Percentiles rank a stretch among this genome's conserved stretches.
Evolutionary conservation across 2,888 invertebrate species (phyloP).

Genomic region (Sphaeridia pumilis): DNA sequence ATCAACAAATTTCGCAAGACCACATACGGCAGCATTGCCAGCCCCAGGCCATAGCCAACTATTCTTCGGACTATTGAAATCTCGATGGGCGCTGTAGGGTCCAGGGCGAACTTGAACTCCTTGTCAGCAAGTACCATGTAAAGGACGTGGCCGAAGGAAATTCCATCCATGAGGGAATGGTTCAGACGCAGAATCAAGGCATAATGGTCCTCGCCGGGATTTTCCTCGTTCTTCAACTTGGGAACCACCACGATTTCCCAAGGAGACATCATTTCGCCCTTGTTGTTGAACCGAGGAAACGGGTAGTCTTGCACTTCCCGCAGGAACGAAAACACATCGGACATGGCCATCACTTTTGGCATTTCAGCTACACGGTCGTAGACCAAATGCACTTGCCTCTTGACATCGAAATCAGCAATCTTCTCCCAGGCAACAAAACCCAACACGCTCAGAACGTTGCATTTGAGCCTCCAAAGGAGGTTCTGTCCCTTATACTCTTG

Average conservation of each 20-base stretch:
- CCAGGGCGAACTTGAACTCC: conserved; percentile 31
- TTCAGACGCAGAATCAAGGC: conserved; percentile 27
- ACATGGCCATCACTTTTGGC: conserved; percentile 8
- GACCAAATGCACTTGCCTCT: conserved; percentile 21
- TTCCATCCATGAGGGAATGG: conserved; percentile 25
- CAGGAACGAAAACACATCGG: conserved; percentile 24
- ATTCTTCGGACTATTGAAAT: conserved; percentile 8
- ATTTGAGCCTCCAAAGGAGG: conserved; percentile 9
- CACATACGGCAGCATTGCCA: conserved; percentile 22
- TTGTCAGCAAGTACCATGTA: conserved; percentile 27
- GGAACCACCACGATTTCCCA: conserved; percentile 32
- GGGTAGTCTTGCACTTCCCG: conserved; percentile 25
- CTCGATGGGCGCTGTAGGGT: conserved; percentile 23
- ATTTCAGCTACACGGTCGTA: conserved; percentile 2
- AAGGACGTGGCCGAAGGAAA: conserved; percentile 25
- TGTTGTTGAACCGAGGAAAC: not conserved
- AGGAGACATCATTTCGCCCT: conserved; percentile 10
- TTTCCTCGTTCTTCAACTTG: conserved; percentile 13
- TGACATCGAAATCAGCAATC: conserved; percentile 15
- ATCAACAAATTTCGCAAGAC: conserved; percentile 14
- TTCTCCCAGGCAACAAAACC: conserved; percentile 32
- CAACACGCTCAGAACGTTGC: conserved; percentile 10
- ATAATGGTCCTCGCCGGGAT: conserved; percentile 13
- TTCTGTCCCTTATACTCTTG: conserved; percentile 11
- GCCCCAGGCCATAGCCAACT: conserved; percentile 17